Base-by-base conservation (phyloP, 1,140 invertebrate species). In the Brachionus angularis region DNA sequence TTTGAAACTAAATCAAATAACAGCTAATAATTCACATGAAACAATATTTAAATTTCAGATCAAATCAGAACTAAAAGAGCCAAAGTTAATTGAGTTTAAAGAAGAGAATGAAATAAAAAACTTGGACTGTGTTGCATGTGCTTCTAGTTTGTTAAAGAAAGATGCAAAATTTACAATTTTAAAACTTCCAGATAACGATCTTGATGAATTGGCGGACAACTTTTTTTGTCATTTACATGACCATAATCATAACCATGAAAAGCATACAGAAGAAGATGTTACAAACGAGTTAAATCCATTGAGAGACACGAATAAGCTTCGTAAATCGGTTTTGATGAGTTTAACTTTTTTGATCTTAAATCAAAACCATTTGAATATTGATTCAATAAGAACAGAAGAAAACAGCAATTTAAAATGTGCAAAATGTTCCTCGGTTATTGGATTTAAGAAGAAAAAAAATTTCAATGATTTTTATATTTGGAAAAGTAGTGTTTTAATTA, bases 181-280 rank as follows among this genome's bases (percentile, higher is more conserved):
- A 23, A 46, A 46, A 50, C 42, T 67, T 7, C 62, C 62, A 7
- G 62, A 67, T 27, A 67, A 67, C n/a, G 62, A 67, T 50, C 31
- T 46, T 7, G 62, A 50, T 18, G 62, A 67, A 25, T 33, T 67
- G n/a, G 47, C 47, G n/a, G 62, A 67, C 31, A 67, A 67, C 5
- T 67, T 67, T 67, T 67, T 67, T 36, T 67, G 62, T 42, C 62
- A 67, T 47, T 34, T 67, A 23, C 62, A 67, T 31, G 62, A 67
- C 31, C 42, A 67, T 29, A 50, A 67, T 50, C 62, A 47, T 33
- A 50, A 67, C 42, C 25, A 31, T 10, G 18, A n/a, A 12, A 23
- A 67, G 4, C 16, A 21, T 31, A 3, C 8, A 16, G 62, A 31
- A 36, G 27, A 67, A 67, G 62, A 58, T 39, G 3, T 58, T 18